phyloP scores from a whole-genome alignment of 2,888 invertebrate genomes.

The Dioctria rufipes region DNA sequence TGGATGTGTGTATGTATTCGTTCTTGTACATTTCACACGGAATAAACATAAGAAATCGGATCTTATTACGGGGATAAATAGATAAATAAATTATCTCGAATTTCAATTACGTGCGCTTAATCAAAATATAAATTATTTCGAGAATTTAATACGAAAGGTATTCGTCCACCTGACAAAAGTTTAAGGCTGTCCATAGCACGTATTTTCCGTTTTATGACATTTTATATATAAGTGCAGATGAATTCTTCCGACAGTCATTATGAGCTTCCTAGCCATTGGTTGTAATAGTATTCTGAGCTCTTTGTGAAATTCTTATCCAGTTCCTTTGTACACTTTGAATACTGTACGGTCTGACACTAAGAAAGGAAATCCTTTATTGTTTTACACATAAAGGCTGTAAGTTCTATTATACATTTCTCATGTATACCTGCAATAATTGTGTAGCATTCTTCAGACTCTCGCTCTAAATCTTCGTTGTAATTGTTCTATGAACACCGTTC shows the following conservation, averaged over 20 bases:
- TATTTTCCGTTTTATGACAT: not conserved
- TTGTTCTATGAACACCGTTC: slow-evolving; percentile 3
- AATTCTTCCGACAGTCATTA: not conserved
- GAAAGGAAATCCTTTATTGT: slow-evolving; percentile 31
- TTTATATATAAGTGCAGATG: not conserved
- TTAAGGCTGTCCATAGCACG: not conserved
- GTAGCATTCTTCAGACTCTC: slow-evolving; percentile 13
- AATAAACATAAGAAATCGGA: slow-evolving; percentile 9
- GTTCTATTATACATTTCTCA: slow-evolving; percentile 19
- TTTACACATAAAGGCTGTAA: slow-evolving; percentile 15
- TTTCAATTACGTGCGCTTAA: slow-evolving; percentile 30
- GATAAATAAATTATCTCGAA: not conserved
- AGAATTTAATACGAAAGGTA: not conserved
- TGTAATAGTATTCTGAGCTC: not conserved
- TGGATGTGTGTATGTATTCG: too few species aligned
- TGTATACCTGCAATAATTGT: slow-evolving; percentile 18
- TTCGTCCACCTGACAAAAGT: not conserved
- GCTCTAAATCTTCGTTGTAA: slow-evolving; percentile 27
- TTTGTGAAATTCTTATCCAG: not conserved
- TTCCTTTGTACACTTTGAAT: not conserved
- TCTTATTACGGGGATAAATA: slow-evolving; percentile 36
- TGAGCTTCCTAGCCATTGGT: not conserved
- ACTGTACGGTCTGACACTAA: not conserved
- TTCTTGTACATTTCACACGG: not conserved
- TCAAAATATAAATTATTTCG: not conserved